Conservation (phyloP, 1,140 invertebrate species). For the Ooceraea biroi region DNA sequence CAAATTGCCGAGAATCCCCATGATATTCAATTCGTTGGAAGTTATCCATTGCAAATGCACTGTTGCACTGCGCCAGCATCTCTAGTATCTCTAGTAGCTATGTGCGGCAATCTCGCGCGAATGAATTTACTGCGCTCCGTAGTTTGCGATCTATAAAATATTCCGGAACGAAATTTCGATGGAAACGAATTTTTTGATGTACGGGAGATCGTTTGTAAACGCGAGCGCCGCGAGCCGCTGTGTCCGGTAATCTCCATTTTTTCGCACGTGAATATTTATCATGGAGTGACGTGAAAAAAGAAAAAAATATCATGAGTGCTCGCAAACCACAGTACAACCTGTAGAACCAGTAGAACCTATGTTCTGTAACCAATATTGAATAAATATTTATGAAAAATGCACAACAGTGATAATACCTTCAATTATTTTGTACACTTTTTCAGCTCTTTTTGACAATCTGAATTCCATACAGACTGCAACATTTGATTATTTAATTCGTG, state of each 20-base stretch:
- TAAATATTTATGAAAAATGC: too few species aligned
- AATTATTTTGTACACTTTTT: too few species aligned
- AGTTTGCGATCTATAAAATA: constrained; percentile 35
- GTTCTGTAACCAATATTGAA: too few species aligned
- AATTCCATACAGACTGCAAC: too few species aligned
- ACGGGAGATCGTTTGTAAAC: constrained; percentile 31
- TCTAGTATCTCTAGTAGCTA: background rate
- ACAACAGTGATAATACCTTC: too few species aligned
- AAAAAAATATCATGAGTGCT: background rate
- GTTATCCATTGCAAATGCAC: background rate
- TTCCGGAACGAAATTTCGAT: constrained; percentile 28
- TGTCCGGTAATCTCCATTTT: constrained; percentile 12
- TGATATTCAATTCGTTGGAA: constrained; percentile 21
- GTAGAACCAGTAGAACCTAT: background rate
- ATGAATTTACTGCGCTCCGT: constrained; percentile 39
- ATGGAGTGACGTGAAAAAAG: constrained; percentile 19
- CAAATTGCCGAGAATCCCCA: constrained; percentile 2
- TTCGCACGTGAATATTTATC: constrained; percentile 32
- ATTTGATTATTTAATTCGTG: too few species aligned
- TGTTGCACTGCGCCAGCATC: background rate
- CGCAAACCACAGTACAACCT: background rate
- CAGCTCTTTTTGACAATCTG: too few species aligned
- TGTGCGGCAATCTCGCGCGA: constrained; percentile 32
- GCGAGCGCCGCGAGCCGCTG: background rate
- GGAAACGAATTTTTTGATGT: constrained; percentile 20